Conservation (phyloP, 2,888 invertebrate genomes). For the Phragmatobia fuliginosa region DNA sequence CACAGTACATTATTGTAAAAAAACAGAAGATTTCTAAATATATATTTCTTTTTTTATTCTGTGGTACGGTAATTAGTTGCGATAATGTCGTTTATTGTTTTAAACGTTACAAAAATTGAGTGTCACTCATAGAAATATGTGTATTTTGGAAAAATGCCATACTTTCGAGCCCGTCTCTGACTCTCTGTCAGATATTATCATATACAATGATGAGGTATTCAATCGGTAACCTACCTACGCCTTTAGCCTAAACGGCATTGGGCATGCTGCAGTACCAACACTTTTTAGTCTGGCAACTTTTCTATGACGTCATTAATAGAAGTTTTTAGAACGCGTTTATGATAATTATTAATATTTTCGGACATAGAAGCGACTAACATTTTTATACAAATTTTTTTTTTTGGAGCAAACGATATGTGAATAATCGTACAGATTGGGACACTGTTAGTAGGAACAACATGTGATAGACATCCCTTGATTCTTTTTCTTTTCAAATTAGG, state of each 20-base stretch:
- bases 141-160: not conserved
- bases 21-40: not conserved
- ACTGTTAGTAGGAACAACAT: no score
- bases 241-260: not conserved
- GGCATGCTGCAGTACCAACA: not conserved
- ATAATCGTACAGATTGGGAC: no score
- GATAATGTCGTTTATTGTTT: not conserved
- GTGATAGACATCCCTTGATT: no score
- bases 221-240: not conserved
- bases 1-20: no score
- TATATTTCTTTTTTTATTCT: not conserved
- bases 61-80: not conserved
- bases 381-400: not conserved
- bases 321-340: not conserved
- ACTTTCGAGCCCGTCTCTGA: not conserved
- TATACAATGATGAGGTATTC: not conserved
- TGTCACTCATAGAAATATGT: not conserved
- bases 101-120: not conserved
- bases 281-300: not conserved
- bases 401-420: no score
- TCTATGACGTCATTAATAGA: not conserved
- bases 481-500: no score
- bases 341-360: not conserved
- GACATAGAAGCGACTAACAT: not conserved
- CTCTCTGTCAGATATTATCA: not conserved